Base-by-base conservation (phyloP, 2,888 invertebrate genomes). In the Hirtodrosophila cameraria region DNA sequence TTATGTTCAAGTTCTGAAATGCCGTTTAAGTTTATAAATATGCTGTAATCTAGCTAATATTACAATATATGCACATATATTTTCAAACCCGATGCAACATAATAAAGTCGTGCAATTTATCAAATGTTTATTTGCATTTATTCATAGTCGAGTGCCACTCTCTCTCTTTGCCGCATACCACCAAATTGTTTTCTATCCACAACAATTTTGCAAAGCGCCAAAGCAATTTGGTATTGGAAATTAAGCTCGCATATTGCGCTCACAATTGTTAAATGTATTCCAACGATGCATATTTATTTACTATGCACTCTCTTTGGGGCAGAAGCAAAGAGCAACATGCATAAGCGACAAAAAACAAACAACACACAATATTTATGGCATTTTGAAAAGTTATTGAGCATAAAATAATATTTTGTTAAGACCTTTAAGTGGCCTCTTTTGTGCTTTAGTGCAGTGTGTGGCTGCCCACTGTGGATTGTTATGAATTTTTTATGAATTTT, bases 401-500 rank as follows among this genome's bases (percentile, higher is more conserved):
- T 55, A 28, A 73, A 67, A 74, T 61, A 73, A 55, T 57, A 60
- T 53, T 72, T 53, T 20, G 9, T 49, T 39, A 12, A 30, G 30
- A 6, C 27, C 55, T 53, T 66, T 53, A 61, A 57, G 69, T 58
- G 62, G 45, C 11, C 27, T 38, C 46, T 53, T 52, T 73, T 43
- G 35, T 20, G 42, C 18, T 70, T 57, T 46, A 57, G 60, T 68
- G 49, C 39, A 13, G n/a, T n/a, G n/a, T n/a, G 9, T 12, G 27
- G 38, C 31, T 33, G 27, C 5, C 45, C 53, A 39, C 35, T 38
- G n/a, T n/a, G 52, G 16, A 74, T 68, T 67, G 69, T 53, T 62
- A 71, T 74, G 75, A 61, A 62, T 74, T 54, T 50, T 74, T 74
- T 74, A 74, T 68, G 57, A 15, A 39, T 43, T 68, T n/a, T 71